phyloP scores from a whole-genome alignment of 2,797 vertebrate genomes.

The Uromys caudimaculatus region DNA sequence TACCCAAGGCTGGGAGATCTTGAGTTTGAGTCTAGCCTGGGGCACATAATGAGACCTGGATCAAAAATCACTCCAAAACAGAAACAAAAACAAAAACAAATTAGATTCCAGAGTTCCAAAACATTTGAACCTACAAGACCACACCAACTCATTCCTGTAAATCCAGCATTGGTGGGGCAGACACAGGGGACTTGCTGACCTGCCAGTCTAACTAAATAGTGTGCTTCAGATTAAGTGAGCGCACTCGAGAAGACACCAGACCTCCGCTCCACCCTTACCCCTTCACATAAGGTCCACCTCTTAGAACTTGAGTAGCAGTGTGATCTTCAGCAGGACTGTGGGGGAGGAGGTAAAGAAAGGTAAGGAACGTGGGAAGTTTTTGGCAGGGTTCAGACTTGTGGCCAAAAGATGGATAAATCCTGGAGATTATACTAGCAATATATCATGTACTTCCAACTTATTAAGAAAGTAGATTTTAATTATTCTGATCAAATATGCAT shows the following conservation, averaged over 20 bases:
- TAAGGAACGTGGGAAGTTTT: background rate
- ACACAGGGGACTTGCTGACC: background rate
- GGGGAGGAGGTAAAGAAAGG: background rate
- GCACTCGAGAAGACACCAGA: background rate
- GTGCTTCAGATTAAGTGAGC: background rate
- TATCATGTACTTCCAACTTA: no score
- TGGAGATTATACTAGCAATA: background rate
- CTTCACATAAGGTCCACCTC: background rate
- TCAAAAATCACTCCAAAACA: background rate
- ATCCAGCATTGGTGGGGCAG: background rate
- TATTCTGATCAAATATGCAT: background rate
- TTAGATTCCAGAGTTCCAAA: background rate
- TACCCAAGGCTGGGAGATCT: background rate
- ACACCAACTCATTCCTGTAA: background rate
- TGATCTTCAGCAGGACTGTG: background rate
- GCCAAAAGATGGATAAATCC: background rate
- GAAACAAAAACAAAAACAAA: background rate
- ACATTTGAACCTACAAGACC: no score
- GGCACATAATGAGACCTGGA: background rate
- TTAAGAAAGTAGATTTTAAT: background rate
- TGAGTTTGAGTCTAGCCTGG: background rate
- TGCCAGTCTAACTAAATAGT: background rate
- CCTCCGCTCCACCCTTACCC: fast-evolving
- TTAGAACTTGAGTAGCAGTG: background rate
- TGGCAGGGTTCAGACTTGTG: background rate